Percentiles rank a stretch among this genome's conserved stretches.
Conservation (phyloP, 2,113 vertebrate genomes). For the Alligator sinensis region DNA sequence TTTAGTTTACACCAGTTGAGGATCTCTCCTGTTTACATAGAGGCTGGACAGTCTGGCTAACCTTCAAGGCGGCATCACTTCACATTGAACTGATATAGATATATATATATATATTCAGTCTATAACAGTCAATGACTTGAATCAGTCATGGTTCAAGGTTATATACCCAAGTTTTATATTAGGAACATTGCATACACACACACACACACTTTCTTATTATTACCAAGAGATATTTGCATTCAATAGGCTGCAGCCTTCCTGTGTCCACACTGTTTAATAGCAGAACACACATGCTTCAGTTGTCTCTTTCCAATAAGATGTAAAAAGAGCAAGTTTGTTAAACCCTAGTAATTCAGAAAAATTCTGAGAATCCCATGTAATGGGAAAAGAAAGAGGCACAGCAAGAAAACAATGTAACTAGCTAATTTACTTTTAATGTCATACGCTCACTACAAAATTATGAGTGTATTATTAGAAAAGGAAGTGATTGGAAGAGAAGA, state of each 20-base stretch:
- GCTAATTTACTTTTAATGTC: neutral
- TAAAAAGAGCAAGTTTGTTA: neutral
- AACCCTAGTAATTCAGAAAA: neutral
- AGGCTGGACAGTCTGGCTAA: neutral
- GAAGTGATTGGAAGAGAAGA: neutral
- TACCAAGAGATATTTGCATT: neutral
- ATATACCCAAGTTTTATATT: neutral
- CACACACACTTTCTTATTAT: neutral
- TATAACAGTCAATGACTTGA: neutral
- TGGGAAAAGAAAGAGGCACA: neutral
- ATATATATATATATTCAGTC: neutral
- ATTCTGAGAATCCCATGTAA: neutral
- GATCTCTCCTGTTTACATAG: neutral
- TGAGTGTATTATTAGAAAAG: neutral
- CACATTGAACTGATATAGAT: neutral
- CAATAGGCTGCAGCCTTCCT: neutral
- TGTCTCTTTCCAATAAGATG: neutral
- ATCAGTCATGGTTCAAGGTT: neutral
- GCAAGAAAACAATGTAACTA: neutral
- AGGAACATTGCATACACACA: neutral
- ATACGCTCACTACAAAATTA: neutral
- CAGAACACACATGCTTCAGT: neutral
- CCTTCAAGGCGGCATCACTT: neutral
- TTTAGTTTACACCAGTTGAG: neutral
- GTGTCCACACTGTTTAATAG: neutral